Conservation (phyloP, 2,113 vertebrate species). For the Myotis brandtii region DNA sequence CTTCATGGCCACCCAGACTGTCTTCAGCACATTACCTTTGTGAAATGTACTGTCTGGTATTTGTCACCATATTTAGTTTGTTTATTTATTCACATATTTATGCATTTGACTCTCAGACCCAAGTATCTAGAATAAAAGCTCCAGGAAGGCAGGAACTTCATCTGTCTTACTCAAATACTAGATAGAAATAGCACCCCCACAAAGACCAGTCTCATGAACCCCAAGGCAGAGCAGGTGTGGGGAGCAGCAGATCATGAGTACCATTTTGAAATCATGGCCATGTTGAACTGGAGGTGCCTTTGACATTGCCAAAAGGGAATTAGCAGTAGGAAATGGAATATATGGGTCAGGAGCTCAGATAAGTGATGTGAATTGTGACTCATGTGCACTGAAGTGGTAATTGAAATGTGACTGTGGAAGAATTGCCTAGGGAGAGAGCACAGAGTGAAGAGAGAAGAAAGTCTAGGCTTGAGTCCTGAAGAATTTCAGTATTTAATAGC, state of each 20-base stretch:
- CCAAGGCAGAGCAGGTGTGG: neutral
- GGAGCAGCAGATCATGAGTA: neutral
- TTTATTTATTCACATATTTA: neutral
- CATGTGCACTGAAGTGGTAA: neutral
- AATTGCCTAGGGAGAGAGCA: neutral
- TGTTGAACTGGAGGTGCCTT: neutral
- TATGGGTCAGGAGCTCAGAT: neutral
- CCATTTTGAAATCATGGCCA: neutral
- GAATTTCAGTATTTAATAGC: conserved; percentile 6
- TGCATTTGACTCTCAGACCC: neutral
- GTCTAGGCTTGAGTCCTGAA: neutral
- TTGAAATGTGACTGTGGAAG: neutral
- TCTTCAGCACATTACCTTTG: neutral
- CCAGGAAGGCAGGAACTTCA: neutral
- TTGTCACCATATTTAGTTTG: neutral
- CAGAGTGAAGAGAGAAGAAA: neutral
- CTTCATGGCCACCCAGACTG: neutral
- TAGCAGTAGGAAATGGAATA: neutral
- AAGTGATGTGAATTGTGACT: neutral
- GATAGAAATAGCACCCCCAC: neutral
- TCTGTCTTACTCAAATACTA: neutral
- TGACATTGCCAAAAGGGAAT: neutral
- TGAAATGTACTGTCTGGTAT: neutral
- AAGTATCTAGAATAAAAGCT: neutral
- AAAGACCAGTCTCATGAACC: neutral